phyloP scores from a whole-genome alignment of 2,888 invertebrate species.

The Erebia aethiops region DNA sequence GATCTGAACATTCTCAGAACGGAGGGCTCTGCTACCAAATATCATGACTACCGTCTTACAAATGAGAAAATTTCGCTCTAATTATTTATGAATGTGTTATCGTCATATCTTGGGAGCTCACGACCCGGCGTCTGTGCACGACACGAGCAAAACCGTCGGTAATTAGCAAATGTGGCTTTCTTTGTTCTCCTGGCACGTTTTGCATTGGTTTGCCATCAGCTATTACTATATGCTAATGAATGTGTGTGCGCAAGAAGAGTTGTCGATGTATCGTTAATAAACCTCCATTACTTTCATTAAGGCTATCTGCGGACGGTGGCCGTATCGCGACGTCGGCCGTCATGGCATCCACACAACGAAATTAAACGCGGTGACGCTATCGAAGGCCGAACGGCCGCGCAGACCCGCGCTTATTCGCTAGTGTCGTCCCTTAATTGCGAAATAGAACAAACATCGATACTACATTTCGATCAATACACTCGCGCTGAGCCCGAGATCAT shows the following conservation, averaged over 20 bases:
- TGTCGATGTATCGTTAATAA: constrained; percentile 77
- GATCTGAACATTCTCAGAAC: constrained; percentile 76
- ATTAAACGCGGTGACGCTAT: constrained; percentile 80
- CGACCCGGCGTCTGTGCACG: constrained; percentile 81
- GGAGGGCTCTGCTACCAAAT: constrained; percentile 77
- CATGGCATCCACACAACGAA: constrained; percentile 77
- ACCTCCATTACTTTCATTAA: constrained; percentile 82
- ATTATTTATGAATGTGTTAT: constrained; percentile 84
- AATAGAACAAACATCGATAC: constrained; percentile 77
- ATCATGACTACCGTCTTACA: constrained; percentile 82
- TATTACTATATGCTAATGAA: constrained; percentile 67
- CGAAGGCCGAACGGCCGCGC: constrained; percentile 66
- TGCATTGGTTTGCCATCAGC: constrained; percentile 64
- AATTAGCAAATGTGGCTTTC: constrained; percentile 83
- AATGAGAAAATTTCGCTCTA: constrained; percentile 84
- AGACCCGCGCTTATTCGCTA: constrained; percentile 47
- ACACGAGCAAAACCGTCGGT: constrained; percentile 79
- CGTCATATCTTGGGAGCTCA: constrained; percentile 81
- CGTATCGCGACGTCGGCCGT: constrained; percentile 78
- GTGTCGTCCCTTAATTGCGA: constrained; percentile 74
- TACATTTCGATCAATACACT: constrained; percentile 67
- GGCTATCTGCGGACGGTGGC: constrained; percentile 77
- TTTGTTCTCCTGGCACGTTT: constrained; percentile 82
- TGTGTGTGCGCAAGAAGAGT: constrained; percentile 63
- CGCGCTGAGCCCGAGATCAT: constrained; percentile 57